Evolutionary conservation across 30 jellyfish, hydroid and myxozoan species (phyloP).

Genomic region (Catostylus mosaicus): DNA sequence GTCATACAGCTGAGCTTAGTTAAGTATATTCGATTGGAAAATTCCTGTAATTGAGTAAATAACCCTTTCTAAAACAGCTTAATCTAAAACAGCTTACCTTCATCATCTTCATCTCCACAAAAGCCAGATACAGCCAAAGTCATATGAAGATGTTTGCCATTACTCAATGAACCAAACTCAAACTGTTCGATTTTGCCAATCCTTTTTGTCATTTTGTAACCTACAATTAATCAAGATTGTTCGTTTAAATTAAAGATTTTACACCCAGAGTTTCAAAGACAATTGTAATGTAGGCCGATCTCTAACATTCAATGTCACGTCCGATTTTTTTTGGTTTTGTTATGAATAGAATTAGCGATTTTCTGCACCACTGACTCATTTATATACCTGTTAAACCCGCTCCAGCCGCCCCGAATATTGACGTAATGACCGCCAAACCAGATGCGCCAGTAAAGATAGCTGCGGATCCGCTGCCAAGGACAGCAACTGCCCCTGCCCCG

Average conservation of each 20-base stretch:
- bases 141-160: conserved; percentile 64
- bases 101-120: conserved; percentile 52
- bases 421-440: conserved; percentile 69
- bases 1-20: not conserved
- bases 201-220: conserved; percentile 72
- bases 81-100: not conserved
- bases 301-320: too few species aligned
- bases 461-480: conserved; percentile 81
- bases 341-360: too few species aligned
- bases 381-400: conserved; percentile 76
- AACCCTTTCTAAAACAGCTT: too few species aligned
- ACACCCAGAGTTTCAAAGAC: too few species aligned
- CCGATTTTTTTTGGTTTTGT: too few species aligned
- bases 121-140: conserved; percentile 69
- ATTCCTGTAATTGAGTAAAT: too few species aligned
- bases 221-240: too few species aligned
- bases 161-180: conserved; percentile 69
- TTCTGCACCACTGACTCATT: too few species aligned
- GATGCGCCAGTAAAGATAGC: conserved; percentile 77
- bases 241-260: too few species aligned
- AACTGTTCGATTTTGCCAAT: conserved; percentile 73
- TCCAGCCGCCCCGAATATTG: conserved; percentile 82
- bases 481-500: conserved; percentile 90
- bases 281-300: too few species aligned
- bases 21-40: not conserved